Conservation (phyloP, 2,113 vertebrate genomes). For the Eulacestoma nigropectus region DNA sequence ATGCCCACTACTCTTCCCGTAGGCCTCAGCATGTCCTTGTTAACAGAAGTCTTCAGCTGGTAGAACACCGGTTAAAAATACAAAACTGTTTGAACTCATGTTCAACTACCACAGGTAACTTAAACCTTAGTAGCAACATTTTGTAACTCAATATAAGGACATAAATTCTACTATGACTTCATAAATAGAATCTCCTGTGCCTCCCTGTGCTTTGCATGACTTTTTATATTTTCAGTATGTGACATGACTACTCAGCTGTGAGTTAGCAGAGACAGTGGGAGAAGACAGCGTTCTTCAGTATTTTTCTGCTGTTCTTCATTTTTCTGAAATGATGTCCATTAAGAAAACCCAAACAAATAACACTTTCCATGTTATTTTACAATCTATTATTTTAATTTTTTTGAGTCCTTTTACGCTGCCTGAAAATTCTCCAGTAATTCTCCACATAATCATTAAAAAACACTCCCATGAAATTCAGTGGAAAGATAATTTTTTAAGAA, state of each 20-base stretch:
- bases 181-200: background rate
- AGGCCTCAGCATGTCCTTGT: constrained; percentile 76
- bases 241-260: fast-evolving
- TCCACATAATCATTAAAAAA: background rate
- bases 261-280: background rate
- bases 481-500: background rate
- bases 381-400: background rate
- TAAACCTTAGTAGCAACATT: background rate
- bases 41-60: constrained; percentile 74
- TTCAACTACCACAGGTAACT: background rate
- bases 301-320: background rate
- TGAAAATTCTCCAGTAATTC: background rate
- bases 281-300: background rate
- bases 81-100: background rate
- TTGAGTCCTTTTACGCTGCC: background rate
- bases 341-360: background rate
- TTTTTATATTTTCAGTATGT: background rate
- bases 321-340: background rate
- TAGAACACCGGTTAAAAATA: background rate
- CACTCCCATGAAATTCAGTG: background rate
- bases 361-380: background rate
- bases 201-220: background rate
- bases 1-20: constrained; percentile 91
- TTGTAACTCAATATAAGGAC: background rate
- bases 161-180: background rate